These are phyloP conservation scores for Anthopleura xanthogrammica DNA, from an alignment of 92 coral and sea anemone species.

Conservation along the genomic window DNA sequence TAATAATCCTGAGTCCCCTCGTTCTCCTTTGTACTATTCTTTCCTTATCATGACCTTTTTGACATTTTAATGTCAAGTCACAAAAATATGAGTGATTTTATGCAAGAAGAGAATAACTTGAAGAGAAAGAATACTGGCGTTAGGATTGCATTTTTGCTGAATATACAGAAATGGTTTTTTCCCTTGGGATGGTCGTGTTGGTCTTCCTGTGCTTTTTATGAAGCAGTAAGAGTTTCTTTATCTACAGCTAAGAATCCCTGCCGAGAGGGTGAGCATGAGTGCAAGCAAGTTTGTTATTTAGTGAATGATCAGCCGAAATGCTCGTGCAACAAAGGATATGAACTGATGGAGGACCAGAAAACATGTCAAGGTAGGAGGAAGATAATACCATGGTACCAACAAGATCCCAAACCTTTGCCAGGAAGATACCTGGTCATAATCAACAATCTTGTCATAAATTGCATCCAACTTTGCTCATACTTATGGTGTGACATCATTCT, in stretches of 20 bases:
- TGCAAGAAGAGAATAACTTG: too few species aligned
- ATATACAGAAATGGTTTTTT: too few species aligned
- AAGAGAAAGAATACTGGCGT: too few species aligned
- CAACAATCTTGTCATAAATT: too few species aligned
- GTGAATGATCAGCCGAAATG: constrained; percentile 21
- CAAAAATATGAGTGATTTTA: too few species aligned
- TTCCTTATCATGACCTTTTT: neutral
- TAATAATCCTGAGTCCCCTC: neutral
- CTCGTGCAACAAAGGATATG: constrained; percentile 42
- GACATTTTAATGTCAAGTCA: neutral
- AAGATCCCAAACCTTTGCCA: too few species aligned
- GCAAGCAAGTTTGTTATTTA: constrained; percentile 29
- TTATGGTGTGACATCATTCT: too few species aligned
- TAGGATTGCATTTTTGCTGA: too few species aligned
- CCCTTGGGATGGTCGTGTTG: too few species aligned
- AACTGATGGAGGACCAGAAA: constrained; percentile 37
- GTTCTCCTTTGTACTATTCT: neutral
- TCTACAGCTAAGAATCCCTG: constrained; percentile 33
- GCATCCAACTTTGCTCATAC: too few species aligned
- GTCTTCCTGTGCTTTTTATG: neutral
- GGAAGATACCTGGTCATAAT: too few species aligned
- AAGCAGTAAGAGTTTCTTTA: neutral
- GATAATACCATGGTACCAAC: neutral
- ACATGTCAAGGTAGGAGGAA: constrained; percentile 32
- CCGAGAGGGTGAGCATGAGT: constrained; percentile 7